Evolutionary conservation across 1,140 invertebrate genomes (phyloP).

Genomic region (Drosophila kikkawai): DNA sequence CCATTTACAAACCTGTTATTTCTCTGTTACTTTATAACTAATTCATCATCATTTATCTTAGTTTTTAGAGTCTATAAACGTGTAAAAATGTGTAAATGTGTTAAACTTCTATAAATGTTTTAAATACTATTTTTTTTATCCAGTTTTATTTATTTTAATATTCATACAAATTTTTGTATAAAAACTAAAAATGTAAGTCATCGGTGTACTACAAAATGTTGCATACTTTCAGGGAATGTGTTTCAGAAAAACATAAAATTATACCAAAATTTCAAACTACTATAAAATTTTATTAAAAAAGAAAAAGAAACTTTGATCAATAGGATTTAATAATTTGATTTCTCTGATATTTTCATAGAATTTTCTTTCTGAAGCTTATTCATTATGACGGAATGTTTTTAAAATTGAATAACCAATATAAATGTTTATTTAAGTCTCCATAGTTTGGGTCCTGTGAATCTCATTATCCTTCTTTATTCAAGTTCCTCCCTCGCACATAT

Average conservation of each 20-base stretch:
- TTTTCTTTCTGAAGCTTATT: not conserved
- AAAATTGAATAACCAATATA: not conserved
- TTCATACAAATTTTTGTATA: not conserved
- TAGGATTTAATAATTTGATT: not conserved
- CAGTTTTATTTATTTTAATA: not conserved
- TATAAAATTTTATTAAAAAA: no score
- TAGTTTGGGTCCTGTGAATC: not conserved
- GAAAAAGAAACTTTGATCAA: no score
- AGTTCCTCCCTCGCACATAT: constrained; percentile 23
- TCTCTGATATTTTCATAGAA: no score
- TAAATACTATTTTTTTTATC: no score
- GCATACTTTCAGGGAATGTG: not conserved
- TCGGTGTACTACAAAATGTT: not conserved
- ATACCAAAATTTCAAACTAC: no score
- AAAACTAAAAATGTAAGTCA: no score
- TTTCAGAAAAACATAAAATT: not conserved
- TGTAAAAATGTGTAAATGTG: no score
- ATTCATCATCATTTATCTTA: not conserved
- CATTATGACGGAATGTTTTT: no score
- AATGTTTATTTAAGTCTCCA: not conserved
- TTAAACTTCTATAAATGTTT: no score
- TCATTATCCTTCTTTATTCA: not conserved
- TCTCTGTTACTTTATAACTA: not conserved
- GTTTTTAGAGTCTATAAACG: not conserved
- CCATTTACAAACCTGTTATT: not conserved